Percentiles rank a stretch among this genome's conserved stretches.
Conservation (phyloP, 2,797 vertebrate genomes). For the Sebastes matsubarae region DNA sequence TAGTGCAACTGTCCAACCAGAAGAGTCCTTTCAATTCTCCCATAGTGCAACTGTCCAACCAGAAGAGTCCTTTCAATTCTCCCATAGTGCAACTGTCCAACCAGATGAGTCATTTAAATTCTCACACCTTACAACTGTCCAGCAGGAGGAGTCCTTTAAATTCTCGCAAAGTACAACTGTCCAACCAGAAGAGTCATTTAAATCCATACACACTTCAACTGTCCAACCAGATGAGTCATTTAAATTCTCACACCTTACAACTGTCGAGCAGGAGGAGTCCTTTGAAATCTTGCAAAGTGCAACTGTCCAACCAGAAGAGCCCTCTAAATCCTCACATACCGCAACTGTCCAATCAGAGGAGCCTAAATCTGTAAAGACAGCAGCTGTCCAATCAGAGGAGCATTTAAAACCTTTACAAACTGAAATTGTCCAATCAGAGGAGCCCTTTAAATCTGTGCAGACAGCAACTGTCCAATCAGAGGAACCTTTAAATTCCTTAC, state of each 20-base stretch:
- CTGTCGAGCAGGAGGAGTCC: background rate
- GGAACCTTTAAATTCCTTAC: background rate
- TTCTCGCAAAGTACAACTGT: background rate
- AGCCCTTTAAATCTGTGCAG: background rate
- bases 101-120: slow-evolving; percentile 8
- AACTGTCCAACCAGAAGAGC: slow-evolving; percentile 1
- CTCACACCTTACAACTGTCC: background rate
- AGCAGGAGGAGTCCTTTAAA: background rate
- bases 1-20: background rate
- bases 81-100: background rate
- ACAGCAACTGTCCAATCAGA: background rate
- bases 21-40: background rate
- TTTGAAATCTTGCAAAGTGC: background rate
- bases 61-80: background rate
- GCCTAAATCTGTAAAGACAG: background rate
- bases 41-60: background rate
- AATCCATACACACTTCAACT: background rate
- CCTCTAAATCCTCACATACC: background rate
- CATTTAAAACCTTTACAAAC: background rate
- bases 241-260: background rate
- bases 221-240: background rate
- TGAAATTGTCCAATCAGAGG: background rate
- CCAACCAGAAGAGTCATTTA: background rate
- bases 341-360: background rate
- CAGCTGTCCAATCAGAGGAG: background rate